Conservation (phyloP, 2,888 invertebrate species). For the Deilephila porcellus region DNA sequence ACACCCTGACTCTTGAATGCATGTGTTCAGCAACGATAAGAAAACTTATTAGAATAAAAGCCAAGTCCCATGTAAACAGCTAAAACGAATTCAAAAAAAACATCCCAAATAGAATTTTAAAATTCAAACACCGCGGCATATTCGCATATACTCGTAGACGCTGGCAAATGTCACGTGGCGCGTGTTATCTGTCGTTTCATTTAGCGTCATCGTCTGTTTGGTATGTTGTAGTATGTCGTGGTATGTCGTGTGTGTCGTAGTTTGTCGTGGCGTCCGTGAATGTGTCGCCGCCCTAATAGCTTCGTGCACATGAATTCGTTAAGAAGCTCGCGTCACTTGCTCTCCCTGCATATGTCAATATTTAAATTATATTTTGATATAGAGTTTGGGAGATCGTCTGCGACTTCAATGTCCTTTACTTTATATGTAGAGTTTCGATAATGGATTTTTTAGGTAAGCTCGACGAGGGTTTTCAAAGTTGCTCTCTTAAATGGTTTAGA, state of each 20-base stretch:
- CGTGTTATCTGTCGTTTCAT: not conserved
- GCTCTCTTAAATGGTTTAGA: not conserved
- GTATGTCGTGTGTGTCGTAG: not conserved
- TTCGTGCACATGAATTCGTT: conserved; percentile 25
- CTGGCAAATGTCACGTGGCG: not conserved
- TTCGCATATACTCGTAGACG: not conserved
- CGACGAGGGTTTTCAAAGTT: conserved; percentile 5
- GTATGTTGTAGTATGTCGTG: not conserved
- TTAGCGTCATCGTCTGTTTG: not conserved
- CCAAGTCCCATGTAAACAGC: not conserved
- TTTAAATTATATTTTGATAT: conserved; percentile 20
- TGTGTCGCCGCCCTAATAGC: not conserved
- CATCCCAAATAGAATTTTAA: conserved; percentile 12
- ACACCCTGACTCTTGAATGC: too few species aligned
- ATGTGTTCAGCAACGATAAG: too few species aligned
- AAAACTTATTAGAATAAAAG: not conserved
- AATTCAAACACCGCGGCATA: conserved; percentile 8
- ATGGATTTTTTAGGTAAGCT: conserved; percentile 12
- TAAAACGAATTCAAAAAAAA: not conserved
- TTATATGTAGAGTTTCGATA: conserved; percentile 13
- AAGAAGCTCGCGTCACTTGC: conserved; percentile 18
- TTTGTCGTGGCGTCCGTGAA: not conserved
- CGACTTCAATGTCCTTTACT: conserved; percentile 16
- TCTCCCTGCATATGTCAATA: conserved; percentile 18
- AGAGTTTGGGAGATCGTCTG: not conserved